These are phyloP conservation scores for Drosophila punjabiensis DNA, from an alignment of 1,140 invertebrate genomes.

Conservation along the genomic window DNA sequence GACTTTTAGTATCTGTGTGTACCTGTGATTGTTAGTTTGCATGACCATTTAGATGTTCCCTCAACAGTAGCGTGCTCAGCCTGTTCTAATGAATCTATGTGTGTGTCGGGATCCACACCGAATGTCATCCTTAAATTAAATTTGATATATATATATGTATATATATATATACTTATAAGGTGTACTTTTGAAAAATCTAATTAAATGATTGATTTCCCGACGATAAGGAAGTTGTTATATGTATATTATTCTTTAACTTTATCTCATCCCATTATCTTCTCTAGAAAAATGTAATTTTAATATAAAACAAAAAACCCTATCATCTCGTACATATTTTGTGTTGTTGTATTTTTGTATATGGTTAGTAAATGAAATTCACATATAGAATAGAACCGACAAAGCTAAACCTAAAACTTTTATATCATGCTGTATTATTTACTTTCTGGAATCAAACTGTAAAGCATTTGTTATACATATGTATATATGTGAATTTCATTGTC, in stretches of 20 bases:
- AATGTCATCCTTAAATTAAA: conserved; percentile 93
- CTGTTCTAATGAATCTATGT: conserved; percentile 99
- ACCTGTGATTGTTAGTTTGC: conserved; percentile 99
- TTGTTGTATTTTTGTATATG: not conserved
- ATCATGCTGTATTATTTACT: conserved; percentile 5
- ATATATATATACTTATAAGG: conserved; percentile 33
- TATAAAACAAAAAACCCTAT: not conserved
- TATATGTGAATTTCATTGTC: conserved; percentile 24
- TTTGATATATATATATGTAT: conserved; percentile 46
- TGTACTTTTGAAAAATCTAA: conserved; percentile 16
- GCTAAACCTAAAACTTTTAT: not conserved
- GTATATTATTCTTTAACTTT: not conserved
- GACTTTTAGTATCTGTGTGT: conserved; percentile 75
- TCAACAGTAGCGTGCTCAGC: conserved; percentile 99
- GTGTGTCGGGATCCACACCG: conserved; percentile 98
- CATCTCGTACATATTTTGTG: not conserved
- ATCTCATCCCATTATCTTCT: not conserved
- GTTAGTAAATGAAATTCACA: conserved; percentile 5
- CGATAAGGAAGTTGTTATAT: too few relatives aligned
- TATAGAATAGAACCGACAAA: conserved; percentile 1
- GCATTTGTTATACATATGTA: not conserved
- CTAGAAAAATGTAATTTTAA: not conserved
- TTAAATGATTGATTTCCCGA: conserved; percentile 3
- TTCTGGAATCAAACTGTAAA: not conserved
- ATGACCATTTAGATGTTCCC: conserved; percentile 99